Evolutionary conservation across 1,140 invertebrate species (phyloP), one percentile per base, ranked within the genome.

Genomic region (Ruditapes philippinarum): DNA sequence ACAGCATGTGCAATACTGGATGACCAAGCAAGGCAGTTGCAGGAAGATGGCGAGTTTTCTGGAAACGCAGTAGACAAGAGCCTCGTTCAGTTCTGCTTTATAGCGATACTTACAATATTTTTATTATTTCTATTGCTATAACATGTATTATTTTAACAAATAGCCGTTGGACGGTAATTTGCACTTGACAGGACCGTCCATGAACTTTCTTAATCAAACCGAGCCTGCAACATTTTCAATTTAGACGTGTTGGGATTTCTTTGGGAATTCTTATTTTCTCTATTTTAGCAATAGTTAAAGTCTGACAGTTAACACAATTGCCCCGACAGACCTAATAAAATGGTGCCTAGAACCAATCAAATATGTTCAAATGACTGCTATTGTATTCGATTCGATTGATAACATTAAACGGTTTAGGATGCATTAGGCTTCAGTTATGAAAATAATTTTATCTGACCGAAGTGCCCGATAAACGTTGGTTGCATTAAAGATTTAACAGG

Each of bases 371-470:
- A 65, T 65, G 60, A 65, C 60, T 65, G 60, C 60, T 65, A 65
- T 65, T 65, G 60, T 65, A 65, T n/a, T 9, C 7, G 9, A 9
- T 65, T 65, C 60, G 60, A 65, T 65, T 65, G 9, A 65, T n/a
- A 65, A 65, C 60, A 65, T 65, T 11, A 65, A 65, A 65, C 60
- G n/a, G 60, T 33, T 65, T 65, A 65, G 9, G 60, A 65, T 65
- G 60, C 60, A 65, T 65, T 65, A 65, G 60, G 60, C 60, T 65
- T 65, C 60, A n/a, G n/a, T 65, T 65, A 65, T 65, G 60, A 65
- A 65, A 65, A 65, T 65, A n/a, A 65, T 65, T 65, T 65, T 65
- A 65, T 65, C 60, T 65, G 60, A 65, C 60, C n/a, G 60, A 65
- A 65, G 60, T 65, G 60, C 60, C 60, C n/a, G 60, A 65, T n/a